Evolutionary conservation across 2,888 invertebrate species (phyloP).

Genomic region (Meiosimyza platycephala): DNA sequence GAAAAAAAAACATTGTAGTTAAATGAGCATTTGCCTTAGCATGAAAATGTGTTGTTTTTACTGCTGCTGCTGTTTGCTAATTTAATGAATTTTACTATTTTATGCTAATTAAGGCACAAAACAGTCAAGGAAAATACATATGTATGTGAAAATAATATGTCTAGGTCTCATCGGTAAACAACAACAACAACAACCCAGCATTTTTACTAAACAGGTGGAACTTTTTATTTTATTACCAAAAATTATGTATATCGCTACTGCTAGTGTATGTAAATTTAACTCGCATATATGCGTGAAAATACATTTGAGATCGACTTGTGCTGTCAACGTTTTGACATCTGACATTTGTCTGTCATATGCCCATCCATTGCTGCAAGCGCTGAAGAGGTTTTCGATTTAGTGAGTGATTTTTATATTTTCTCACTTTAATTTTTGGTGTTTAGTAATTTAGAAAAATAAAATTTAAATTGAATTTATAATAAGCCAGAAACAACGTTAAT

Average conservation of each 20-base stretch:
- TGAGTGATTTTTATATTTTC: too few species aligned
- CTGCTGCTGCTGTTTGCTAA: too few species aligned
- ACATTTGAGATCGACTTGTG: neutral
- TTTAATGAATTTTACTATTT: neutral
- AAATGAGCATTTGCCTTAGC: neutral
- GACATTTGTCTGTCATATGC: constrained; percentile 6
- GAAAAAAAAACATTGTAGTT: neutral
- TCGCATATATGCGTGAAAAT: too few species aligned
- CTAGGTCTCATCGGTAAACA: too few species aligned
- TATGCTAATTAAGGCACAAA: constrained; percentile 24
- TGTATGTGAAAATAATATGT: neutral
- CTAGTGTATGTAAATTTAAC: too few species aligned
- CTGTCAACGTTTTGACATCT: constrained; percentile 28
- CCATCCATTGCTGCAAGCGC: too few species aligned
- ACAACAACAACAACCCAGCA: neutral
- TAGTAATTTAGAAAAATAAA: too few species aligned
- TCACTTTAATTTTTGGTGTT: too few species aligned
- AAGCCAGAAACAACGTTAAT: too few species aligned
- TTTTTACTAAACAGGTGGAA: neutral
- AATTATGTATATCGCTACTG: too few species aligned
- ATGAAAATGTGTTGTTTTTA: neutral
- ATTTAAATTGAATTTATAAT: too few species aligned
- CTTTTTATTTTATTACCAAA: neutral
- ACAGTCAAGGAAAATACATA: neutral
- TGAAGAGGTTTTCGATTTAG: too few species aligned